Evolutionary conservation across 2,888 invertebrate genomes (phyloP).

Genomic region (Meiosimyza decipiens): DNA sequence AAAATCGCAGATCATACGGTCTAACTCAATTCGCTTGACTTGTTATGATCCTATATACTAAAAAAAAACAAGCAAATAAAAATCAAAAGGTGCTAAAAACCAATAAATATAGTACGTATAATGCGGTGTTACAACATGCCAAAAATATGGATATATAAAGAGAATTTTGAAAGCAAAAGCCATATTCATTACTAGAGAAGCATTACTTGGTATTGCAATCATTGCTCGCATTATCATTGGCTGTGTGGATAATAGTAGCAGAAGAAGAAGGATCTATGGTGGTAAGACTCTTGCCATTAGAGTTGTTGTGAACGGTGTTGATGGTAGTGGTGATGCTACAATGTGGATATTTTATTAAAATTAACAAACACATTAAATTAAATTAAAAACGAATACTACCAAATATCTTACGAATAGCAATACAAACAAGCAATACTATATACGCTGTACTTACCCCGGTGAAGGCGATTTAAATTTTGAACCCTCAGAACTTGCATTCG

Average conservation of each 20-base stretch:
- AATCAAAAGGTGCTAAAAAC: too few species aligned
- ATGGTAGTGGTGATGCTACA: constrained; percentile 30
- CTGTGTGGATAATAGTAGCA: constrained; percentile 33
- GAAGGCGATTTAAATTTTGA: constrained; percentile 64
- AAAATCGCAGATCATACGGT: too few species aligned
- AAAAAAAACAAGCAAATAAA: neutral
- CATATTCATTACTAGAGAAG: constrained; percentile 34
- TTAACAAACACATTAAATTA: constrained; percentile 6
- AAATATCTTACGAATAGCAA: constrained; percentile 15
- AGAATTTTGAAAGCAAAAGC: constrained; percentile 4
- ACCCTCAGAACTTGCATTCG: constrained; percentile 58
- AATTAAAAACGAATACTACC: constrained; percentile 1
- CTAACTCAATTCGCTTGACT: too few species aligned
- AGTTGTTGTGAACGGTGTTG: constrained; percentile 11
- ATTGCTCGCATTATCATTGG: constrained; percentile 42
- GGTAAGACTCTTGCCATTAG: constrained; percentile 17
- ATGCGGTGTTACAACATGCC: neutral
- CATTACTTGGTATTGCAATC: constrained; percentile 55
- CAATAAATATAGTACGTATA: too few species aligned
- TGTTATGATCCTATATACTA: too few species aligned
- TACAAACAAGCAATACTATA: constrained; percentile 18
- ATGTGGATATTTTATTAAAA: constrained; percentile 18
- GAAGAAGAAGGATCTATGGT: constrained; percentile 24
- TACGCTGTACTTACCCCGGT: constrained; percentile 59
- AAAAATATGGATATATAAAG: too few species aligned